Base-by-base conservation (phyloP, 1,140 invertebrate genomes). In the Littorina saxatilis region DNA sequence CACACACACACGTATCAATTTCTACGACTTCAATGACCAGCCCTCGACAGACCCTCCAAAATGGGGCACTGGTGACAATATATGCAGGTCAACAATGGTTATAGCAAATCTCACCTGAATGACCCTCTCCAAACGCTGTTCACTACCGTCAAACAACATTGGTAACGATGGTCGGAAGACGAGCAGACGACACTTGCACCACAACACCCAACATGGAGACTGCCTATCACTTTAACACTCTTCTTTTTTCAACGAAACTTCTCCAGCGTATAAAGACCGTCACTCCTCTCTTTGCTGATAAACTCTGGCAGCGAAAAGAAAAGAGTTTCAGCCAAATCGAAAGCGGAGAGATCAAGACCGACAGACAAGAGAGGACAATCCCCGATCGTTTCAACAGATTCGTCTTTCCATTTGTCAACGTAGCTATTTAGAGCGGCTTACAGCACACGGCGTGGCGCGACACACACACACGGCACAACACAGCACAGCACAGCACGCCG, bases 131-230 rank as follows among this genome's bases (percentile, higher is more conserved):
- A 85, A 72, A 55, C 82, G 73, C 20, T 85, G 76, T 29, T 85
- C 84, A 61, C 84, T 83, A n/a, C n/a, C n/a, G 68, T 82, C 75
- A 70, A 35, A 70, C 35, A 81, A 80, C 83, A 84, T 84, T 61
- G 43, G 77, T n/a, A 29, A 55, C 63, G 43, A 77, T 47, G n/a
- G 50, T 78, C 17, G 61, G 58, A 7, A 37, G 43, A 39, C 2
- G 9, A 73, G 70, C 70, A 47, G 70, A 73, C 40, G 70, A 73
- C 70, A 52, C 70, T 50, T 37, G 9, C 23, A 37, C 70, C 47
- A 37, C 40, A 23, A n/a, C 70, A 50, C 5, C 70, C 35, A 7
- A 20, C 66, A 68, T 68, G 35, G 35, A 68, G 66, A 68, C 61
- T 11, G n/a, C n/a, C n/a, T n/a, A 47, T 5, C 5, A 47, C 43